These are phyloP conservation scores for Amazonetta brasiliensis DNA, from an alignment of 2,797 vertebrate species.

Conservation along the genomic window DNA sequence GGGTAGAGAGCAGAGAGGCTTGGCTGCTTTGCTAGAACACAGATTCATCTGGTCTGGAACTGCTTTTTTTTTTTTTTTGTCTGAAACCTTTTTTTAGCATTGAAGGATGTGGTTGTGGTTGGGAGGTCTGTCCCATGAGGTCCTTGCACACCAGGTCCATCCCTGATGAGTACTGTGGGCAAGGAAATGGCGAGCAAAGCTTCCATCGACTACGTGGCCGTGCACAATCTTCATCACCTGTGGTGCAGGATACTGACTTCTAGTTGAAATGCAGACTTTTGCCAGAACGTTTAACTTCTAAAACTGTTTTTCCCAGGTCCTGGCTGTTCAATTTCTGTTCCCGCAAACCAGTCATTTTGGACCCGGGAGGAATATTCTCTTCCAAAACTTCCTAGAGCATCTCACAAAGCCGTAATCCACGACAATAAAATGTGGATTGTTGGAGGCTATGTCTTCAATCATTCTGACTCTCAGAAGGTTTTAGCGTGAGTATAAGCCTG, in stretches of 20 bases:
- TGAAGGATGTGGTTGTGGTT: neutral
- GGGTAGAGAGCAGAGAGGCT: fast-evolving
- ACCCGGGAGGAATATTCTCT: conserved; percentile 83
- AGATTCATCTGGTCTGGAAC: neutral
- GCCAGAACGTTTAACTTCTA: neutral
- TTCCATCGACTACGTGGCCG: neutral
- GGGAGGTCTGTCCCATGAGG: neutral
- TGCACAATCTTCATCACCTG: neutral
- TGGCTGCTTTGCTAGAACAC: neutral
- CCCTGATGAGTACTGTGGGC: neutral
- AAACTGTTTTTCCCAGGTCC: conserved; percentile 81
- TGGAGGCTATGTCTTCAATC: conserved; percentile 97
- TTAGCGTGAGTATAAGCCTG: conserved; percentile 88
- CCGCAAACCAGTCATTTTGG: conserved; percentile 94
- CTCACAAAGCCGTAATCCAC: conserved; percentile 92
- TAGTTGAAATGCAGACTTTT: neutral
- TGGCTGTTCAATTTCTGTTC: conserved; percentile 89
- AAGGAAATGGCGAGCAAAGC: neutral
- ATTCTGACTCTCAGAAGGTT: conserved; percentile 93
- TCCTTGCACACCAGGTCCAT: neutral
- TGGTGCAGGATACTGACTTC: neutral
- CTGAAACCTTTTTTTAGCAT: neutral
- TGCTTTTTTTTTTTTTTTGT: neutral
- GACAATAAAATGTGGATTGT: conserved; percentile 94
- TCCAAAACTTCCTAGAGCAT: conserved; percentile 87